A percentile compares a stretch with the other conserved stretches of the same genome.
phyloP scores from a whole-genome alignment of 1,140 invertebrate genomes.

The Lineus longissimus region DNA sequence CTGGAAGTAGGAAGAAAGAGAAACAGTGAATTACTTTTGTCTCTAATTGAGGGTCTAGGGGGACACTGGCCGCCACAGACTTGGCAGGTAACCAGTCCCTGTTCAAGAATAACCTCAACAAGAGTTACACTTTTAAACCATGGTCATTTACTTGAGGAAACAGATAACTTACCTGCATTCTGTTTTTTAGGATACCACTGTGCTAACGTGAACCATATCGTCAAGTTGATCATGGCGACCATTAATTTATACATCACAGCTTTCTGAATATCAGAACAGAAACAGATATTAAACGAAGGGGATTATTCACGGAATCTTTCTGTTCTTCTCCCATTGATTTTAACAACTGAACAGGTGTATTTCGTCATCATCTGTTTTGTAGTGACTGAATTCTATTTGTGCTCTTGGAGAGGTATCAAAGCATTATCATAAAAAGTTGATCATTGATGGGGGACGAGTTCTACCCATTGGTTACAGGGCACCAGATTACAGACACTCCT shows the following conservation, averaged over 20 bases:
- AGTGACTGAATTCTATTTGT: not conserved
- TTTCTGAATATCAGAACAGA: slow-evolving; percentile 23
- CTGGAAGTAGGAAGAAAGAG: slow-evolving; percentile 50
- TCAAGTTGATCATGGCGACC: slow-evolving; percentile 55
- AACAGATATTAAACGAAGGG: not conserved
- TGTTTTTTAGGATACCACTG: not conserved
- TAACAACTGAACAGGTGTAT: not conserved
- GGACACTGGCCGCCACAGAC: not conserved
- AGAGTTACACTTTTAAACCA: too few species aligned
- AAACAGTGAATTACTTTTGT: not conserved
- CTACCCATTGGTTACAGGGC: too few species aligned
- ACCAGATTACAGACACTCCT: too few species aligned
- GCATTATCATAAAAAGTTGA: not conserved
- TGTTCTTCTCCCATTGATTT: not conserved
- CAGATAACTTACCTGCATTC: not conserved
- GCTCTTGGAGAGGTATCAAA: not conserved
- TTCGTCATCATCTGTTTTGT: not conserved
- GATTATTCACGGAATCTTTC: not conserved
- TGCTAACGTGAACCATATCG: slow-evolving; percentile 21
- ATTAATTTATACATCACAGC: slow-evolving; percentile 66
- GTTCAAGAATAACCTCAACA: too few species aligned
- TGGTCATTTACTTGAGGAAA: too few species aligned
- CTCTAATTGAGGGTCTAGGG: not conserved
- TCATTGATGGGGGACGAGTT: too few species aligned
- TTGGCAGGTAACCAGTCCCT: too few species aligned